These are phyloP conservation scores for Nomada flava DNA, from an alignment of 2,888 invertebrate species.

Conservation along the genomic window DNA sequence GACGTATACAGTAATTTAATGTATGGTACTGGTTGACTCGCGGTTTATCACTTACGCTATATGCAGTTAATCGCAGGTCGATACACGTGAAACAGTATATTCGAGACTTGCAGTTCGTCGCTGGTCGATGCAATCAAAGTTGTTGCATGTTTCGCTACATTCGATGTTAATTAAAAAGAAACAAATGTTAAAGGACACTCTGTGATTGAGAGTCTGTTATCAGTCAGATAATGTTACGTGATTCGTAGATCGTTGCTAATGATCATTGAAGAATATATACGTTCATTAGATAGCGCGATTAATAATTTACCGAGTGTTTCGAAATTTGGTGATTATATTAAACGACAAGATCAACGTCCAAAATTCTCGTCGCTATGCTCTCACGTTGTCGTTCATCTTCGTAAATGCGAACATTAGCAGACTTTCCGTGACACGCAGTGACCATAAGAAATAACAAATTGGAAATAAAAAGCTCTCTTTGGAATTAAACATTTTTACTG, in stretches of 20 bases:
- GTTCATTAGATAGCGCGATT: neutral
- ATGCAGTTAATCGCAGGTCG: constrained; percentile 40
- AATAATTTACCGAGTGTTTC: neutral
- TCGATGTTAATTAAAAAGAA: neutral
- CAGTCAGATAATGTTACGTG: neutral
- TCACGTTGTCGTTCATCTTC: constrained; percentile 58
- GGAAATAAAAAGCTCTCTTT: neutral
- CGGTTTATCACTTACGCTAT: neutral
- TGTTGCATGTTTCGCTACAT: neutral
- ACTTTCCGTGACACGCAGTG: constrained; percentile 10
- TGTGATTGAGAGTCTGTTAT: neutral
- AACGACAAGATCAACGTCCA: constrained; percentile 36
- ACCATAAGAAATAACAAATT: constrained; percentile 27
- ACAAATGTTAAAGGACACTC: neutral
- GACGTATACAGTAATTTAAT: neutral
- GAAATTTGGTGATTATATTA: constrained; percentile 4
- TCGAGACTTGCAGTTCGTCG: constrained; percentile 20
- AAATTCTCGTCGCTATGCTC: constrained; percentile 54
- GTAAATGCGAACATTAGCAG: constrained; percentile 48
- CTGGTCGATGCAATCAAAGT: constrained; percentile 42
- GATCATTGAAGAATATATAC: neutral
- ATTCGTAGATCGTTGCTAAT: neutral
- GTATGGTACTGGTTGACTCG: neutral
- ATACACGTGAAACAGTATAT: constrained; percentile 10
- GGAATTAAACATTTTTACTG: neutral